Base-by-base conservation (phyloP, 2,888 invertebrate species). In the Troides oblongomaculatus region DNA sequence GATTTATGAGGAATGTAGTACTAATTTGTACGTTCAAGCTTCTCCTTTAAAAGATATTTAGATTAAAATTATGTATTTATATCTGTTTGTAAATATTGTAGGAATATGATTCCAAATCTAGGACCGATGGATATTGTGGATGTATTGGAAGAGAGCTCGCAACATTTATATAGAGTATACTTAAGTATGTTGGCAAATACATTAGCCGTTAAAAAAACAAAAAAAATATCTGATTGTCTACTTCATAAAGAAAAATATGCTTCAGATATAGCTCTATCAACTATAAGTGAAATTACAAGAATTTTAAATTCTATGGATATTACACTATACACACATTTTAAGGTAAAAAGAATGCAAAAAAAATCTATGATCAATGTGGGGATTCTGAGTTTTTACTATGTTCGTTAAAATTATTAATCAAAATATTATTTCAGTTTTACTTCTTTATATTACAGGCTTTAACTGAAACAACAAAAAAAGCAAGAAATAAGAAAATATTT, bases 251-350 rank as follows among this genome's bases (percentile, higher is more conserved):
- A 92, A 70, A 87, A 88, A 77, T 90, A 86, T 82, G 89, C 91
- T 58, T 91, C 92, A 36, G 84, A 89, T 72, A 79, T 92, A 69
- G 88, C 90, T 30, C 74, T 90, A 18, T 74, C 78, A 53, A 91
- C 90, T 56, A 71, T 91, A 21, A 84, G 79, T 79, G 88, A 90
- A 79, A 88, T 92, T 39, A 83, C 80, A 39, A 84, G 77, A 58
- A 82, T 87, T 72, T 80, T 92, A 57, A 88, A 91, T 77, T 85
- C 87, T 17, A 91, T 92, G 87, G 90, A 92, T 64, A 80, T 84
- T 69, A 76, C 86, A 59, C 71, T 92, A 72, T 83, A 87, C 70
- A 83, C 86, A 65, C 85, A 90, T 72, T 78, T 90, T 43, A 89
- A 89, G 87, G 92, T 92, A 81, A 78, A 59, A 62, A 43, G 46